Evolutionary conservation across 1,140 invertebrate species (phyloP), one percentile per base, ranked within the genome.

Genomic region (Periplaneta americana): DNA sequence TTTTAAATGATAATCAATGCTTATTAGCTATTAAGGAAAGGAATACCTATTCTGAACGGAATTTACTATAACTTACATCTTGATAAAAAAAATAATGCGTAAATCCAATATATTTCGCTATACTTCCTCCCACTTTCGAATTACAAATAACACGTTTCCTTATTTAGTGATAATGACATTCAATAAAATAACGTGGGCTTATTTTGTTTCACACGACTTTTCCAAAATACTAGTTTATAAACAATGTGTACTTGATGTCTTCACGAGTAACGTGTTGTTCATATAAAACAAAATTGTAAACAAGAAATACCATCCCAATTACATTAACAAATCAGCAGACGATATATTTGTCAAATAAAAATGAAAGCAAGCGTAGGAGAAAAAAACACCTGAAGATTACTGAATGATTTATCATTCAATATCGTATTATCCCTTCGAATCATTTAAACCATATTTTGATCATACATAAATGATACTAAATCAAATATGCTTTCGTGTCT

Each of bases 141-240:
- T 28, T 66, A n/a, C 48, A 80, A 34, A 75, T 75, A 32, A 48
- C 66, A 57, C n/a, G 33, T 75, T 80, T 34, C 22, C 39, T 34
- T 74, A 34, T 74, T 80, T 80, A 34, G 48, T 36, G 39, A 36
- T 34, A 80, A 57, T 80, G 80, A 66, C 80, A 80, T 34, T 66
- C 39, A 32, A 57, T n/a, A 77, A 34, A 8, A 77, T n/a, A 77
- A 33, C 32, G 75, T 77, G 75, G 75, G 75, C 57, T 17, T n/a
- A 33, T 13, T 28, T 10, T 36, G 5, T 22, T 22, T 36, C 31
- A 5, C 22, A 33, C 15, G 31, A 66, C 48, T 66, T 66, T 66
- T 9, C 22, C n/a, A n/a, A 66, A n/a, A n/a, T n/a, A n/a, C 48
- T 8, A 28, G 8, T 66, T 66, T 28, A 2, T n/a, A 66, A 0